Evolutionary conservation across 2,888 invertebrate genomes (phyloP).

Genomic region (Ferrisia virgata): DNA sequence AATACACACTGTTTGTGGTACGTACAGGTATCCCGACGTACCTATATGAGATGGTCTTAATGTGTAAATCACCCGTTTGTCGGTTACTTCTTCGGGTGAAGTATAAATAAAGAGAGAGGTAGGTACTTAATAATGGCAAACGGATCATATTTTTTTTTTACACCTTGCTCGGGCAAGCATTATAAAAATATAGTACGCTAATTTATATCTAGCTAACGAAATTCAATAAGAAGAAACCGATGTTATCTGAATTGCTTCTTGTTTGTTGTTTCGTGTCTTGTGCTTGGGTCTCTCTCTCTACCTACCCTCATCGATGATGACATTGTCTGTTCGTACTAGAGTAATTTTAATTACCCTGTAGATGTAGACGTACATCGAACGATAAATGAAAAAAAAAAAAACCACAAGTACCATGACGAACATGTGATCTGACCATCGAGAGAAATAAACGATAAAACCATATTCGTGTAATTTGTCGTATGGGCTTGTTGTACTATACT

Average conservation of each 20-base stretch:
- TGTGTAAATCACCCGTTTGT: conserved; percentile 26
- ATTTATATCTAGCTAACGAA: too few relatives aligned
- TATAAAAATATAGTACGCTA: too few relatives aligned
- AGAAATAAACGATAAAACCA: not conserved
- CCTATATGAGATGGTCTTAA: not conserved
- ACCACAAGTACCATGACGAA: not conserved
- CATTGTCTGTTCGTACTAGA: not conserved
- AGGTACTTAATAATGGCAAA: not conserved
- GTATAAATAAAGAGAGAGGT: not conserved
- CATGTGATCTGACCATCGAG: not conserved
- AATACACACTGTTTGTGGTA: too few relatives aligned
- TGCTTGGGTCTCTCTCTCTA: too few relatives aligned
- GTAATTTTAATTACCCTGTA: conserved; percentile 1
- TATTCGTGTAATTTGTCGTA: not conserved
- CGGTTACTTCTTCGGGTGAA: not conserved
- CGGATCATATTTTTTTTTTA: conserved; percentile 19
- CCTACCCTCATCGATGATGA: conserved; percentile 6
- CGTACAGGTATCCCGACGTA: not conserved
- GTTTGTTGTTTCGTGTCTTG: too few relatives aligned
- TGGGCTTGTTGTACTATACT: too few relatives aligned
- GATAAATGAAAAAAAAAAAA: too few relatives aligned
- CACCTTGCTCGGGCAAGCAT: not conserved
- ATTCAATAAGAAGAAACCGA: too few relatives aligned
- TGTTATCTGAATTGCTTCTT: too few relatives aligned
- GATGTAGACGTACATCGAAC: not conserved